These are phyloP conservation scores for Scotopteryx bipunctaria DNA, from an alignment of 2,888 invertebrate species.

Conservation along the genomic window DNA sequence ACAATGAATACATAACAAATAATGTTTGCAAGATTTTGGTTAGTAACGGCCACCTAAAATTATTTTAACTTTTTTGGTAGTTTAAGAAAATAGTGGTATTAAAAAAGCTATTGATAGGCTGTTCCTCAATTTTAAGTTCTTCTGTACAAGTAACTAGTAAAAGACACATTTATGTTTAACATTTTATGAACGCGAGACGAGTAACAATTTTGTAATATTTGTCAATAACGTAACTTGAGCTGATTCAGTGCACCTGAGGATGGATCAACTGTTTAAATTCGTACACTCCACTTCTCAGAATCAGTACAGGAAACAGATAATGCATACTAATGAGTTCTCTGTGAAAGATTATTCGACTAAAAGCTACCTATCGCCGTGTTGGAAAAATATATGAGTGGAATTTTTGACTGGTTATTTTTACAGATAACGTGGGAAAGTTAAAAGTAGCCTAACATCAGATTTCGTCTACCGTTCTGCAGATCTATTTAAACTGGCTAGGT, in stretches of 20 bases:
- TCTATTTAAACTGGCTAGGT: constrained; percentile 11
- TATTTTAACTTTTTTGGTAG: no score
- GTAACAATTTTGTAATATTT: constrained; percentile 11
- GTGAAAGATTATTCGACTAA: constrained; percentile 48
- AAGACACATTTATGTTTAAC: not conserved
- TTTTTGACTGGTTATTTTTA: not conserved
- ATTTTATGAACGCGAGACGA: constrained; percentile 4
- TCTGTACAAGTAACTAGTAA: no score
- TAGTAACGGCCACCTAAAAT: no score
- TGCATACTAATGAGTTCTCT: constrained; percentile 51
- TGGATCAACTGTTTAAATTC: constrained; percentile 44
- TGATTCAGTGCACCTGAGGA: constrained; percentile 23
- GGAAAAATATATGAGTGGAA: constrained; percentile 4
- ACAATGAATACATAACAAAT: no score
- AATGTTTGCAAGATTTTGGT: no score
- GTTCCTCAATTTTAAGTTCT: no score
- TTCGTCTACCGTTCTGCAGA: not conserved
- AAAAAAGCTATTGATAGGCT: no score
- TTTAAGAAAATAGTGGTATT: no score
- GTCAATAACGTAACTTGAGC: constrained; percentile 16
- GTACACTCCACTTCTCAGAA: constrained; percentile 49
- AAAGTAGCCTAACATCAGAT: not conserved
- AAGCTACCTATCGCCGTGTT: constrained; percentile 35
- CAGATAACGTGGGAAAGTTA: not conserved
- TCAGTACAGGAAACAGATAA: constrained; percentile 48